Evolutionary conservation across 92 coral and sea anemone species (phyloP).

Genomic region (Phymanthus crucifer): DNA sequence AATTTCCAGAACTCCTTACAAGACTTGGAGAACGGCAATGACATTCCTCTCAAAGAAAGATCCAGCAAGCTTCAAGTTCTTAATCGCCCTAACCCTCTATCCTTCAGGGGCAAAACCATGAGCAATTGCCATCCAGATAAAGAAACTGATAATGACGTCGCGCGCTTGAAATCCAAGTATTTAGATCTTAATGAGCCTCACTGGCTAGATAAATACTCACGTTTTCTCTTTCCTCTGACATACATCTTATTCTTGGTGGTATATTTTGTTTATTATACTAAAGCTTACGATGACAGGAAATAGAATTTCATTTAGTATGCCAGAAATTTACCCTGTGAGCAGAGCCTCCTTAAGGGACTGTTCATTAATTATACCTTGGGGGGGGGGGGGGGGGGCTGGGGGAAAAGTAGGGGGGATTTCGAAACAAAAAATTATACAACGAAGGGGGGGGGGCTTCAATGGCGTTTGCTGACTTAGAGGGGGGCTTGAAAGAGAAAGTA

Average conservation of each 20-base stretch:
- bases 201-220: constrained; percentile 77
- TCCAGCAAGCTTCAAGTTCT: constrained; percentile 5
- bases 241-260: constrained; percentile 69
- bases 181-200: constrained; percentile 52
- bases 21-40: constrained; percentile 71
- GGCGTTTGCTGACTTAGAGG: too few species aligned
- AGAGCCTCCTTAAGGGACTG: too few species aligned
- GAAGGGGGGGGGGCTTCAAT: too few species aligned
- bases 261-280: constrained; percentile 69
- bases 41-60: constrained; percentile 32
- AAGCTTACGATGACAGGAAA: constrained; percentile 8
- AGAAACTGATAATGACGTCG: not conserved
- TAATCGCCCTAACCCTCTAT: constrained; percentile 2
- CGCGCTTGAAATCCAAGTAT: not conserved
- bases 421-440: too few species aligned
- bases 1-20: constrained; percentile 55
- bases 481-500: too few species aligned
- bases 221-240: constrained; percentile 72
- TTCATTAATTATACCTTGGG: too few species aligned
- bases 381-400: too few species aligned
- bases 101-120: constrained; percentile 32
- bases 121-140: not conserved
- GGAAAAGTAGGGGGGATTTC: too few species aligned
- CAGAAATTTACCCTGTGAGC: too few species aligned
- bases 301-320: not conserved